A percentile compares a stretch with the other conserved stretches of the same genome.
Evolutionary conservation across 2,888 invertebrate genomes (phyloP).

Genomic region (Temnothorax ravouxi): DNA sequence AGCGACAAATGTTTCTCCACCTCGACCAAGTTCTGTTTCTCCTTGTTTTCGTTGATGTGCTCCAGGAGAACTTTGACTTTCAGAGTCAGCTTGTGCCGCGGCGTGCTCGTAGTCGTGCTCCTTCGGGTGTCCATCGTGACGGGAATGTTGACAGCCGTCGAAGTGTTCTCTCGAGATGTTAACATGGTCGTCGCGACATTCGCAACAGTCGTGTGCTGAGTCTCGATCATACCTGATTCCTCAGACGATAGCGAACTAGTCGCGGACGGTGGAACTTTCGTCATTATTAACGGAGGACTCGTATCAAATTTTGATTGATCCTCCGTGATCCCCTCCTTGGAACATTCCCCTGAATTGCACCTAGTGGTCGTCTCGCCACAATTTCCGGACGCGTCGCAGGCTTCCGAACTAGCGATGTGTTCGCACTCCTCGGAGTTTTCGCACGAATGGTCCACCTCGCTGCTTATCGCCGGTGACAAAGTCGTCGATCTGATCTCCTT

Average conservation of each 20-base stretch:
- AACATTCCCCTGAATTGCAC: constrained; percentile 8
- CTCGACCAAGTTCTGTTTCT: constrained; percentile 69
- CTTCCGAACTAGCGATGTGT: not conserved
- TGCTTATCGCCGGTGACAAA: not conserved
- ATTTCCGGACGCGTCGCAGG: constrained; percentile 20
- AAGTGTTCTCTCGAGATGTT: not conserved
- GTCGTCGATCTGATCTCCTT: too few species aligned
- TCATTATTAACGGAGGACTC: not conserved
- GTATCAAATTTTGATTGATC: not conserved
- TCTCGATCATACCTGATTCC: not conserved
- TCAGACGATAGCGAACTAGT: not conserved
- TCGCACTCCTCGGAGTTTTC: constrained; percentile 17
- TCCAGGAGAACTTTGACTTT: constrained; percentile 73
- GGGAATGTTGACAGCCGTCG: constrained; percentile 30
- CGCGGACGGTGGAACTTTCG: not conserved
- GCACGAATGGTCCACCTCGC: not conserved
- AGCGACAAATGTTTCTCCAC: constrained; percentile 71
- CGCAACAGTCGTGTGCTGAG: not conserved
- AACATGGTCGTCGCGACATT: constrained; percentile 11
- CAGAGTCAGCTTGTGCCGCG: constrained; percentile 58
- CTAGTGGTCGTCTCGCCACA: not conserved
- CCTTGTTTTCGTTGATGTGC: constrained; percentile 67
- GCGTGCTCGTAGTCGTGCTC: constrained; percentile 40
- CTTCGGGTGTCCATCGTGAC: constrained; percentile 49
- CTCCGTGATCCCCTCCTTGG: not conserved